Conservation (phyloP, 2,113 vertebrate genomes). For the Athene cunicularia region DNA sequence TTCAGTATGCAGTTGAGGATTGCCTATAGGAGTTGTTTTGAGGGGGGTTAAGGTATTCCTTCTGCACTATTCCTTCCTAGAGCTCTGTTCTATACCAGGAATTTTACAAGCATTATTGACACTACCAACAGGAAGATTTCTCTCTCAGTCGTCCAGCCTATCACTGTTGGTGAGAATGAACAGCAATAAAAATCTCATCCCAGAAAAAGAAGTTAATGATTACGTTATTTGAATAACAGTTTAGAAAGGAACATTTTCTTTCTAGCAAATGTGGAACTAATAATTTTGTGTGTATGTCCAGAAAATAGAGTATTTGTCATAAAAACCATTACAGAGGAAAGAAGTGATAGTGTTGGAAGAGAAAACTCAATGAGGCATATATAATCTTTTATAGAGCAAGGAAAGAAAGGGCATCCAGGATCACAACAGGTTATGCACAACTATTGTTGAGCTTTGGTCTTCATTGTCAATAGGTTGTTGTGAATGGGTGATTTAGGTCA, state of each 20-base stretch:
- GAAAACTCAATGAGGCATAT: neutral
- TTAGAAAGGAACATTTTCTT: neutral
- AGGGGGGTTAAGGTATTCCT: rapidly evolving
- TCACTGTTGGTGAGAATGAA: neutral
- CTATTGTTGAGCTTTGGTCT: neutral
- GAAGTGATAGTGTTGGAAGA: neutral
- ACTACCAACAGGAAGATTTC: neutral
- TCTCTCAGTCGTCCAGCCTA: neutral
- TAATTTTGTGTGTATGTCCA: neutral
- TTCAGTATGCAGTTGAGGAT: neutral
- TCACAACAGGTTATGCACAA: neutral
- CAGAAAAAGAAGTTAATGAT: neutral
- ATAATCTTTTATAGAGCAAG: neutral
- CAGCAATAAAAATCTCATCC: neutral
- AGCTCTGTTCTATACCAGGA: neutral
- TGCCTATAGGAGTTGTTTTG: neutral
- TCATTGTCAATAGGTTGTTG: neutral
- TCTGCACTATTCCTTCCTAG: neutral
- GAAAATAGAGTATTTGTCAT: neutral
- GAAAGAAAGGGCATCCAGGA: neutral
- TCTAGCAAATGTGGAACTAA: neutral
- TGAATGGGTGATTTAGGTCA: neutral
- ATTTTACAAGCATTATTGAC: neutral
- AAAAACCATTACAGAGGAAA: neutral
- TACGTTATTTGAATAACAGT: rapidly evolving